Base-by-base conservation (phyloP, 2,113 vertebrate species). In the Perca schrenkii region DNA sequence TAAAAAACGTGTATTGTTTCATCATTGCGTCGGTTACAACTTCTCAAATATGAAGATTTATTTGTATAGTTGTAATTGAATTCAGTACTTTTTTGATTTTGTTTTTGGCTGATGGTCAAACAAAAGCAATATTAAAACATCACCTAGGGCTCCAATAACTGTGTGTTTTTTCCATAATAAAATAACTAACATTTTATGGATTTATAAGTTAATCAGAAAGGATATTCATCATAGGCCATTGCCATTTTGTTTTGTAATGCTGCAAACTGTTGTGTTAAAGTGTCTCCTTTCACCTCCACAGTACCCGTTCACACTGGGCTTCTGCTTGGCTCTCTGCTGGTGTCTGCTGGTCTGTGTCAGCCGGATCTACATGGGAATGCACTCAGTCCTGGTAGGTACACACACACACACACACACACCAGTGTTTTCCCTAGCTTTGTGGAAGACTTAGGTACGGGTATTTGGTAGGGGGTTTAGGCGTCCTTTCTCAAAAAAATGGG, bases 351-450 rank as follows among this genome's bases (percentile, higher is more conserved):
- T 99, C 91, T 99, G 98, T 80, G 88, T 96, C 82, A 99, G 98
- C 92, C 96, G 98, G 50, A 94, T 99, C 93, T 99, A 99, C 95
- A 97, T 99, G 98, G 98, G 98, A 43, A 99, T 99, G 98, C 98
- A 99, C 95, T 99, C 98, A 1, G 94, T 99, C 88, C 95, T 99
- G 98, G 98, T 99, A 95, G 96, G 97, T 63, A 21, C 53, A 19
- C 49, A 46, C 49, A 62, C 17, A 12, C 69, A 53, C 54, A 12
- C 77, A 71, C 60, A 66, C 54, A 62, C 61, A 57, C 67, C n/a
- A n/a, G 40, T 40, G 40, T 40, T 10, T 40, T 40, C 40, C 8
- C 40, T 40, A 40, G 40, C 40, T 40, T 40, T 40, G 40, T 40
- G 40, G 40, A 40, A 40, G 2, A 40, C 40, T 10, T 8, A 8